phyloP scores from a whole-genome alignment of 1,140 invertebrate genomes.

The Drosophila lacteicornis region DNA sequence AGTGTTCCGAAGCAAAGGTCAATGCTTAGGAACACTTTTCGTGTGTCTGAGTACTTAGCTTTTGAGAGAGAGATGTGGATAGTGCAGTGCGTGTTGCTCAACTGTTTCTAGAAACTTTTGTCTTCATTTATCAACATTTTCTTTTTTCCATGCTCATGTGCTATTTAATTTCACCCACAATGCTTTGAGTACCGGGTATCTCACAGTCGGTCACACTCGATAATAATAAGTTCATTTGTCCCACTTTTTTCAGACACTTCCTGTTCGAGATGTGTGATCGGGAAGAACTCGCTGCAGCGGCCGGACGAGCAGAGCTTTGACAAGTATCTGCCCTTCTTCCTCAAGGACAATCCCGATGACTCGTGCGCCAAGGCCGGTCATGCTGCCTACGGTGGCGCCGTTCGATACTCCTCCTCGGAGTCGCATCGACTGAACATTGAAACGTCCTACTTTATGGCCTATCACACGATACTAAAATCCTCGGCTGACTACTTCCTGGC shows the following conservation, averaged over 20 bases:
- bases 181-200: no score
- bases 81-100: no score
- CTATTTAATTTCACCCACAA: no score
- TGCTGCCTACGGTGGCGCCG: conserved; percentile 91
- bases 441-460: conserved; percentile 96
- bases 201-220: no score
- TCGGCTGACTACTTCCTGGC: conserved; percentile 97
- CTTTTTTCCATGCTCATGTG: no score
- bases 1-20: no score
- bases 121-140: no score
- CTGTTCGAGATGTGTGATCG: conserved; percentile 65
- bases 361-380: conserved; percentile 95
- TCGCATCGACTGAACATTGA: conserved; percentile 85
- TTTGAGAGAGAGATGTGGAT: no score
- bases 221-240: no score
- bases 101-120: no score
- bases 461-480: conserved; percentile 96
- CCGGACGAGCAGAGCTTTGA: conserved; percentile 89
- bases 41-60: no score
- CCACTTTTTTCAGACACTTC: conserved; percentile 62
- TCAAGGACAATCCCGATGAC: conserved; percentile 94
- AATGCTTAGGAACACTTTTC: no score
- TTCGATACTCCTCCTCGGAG: conserved; percentile 87
- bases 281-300: conserved; percentile 81
- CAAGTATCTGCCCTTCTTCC: conserved; percentile 93